Percentiles rank a stretch among this genome's conserved stretches.
Evolutionary conservation across 53 echinoderm and acorn worm species (phyloP).

Genomic region (Luidia sarsii): DNA sequence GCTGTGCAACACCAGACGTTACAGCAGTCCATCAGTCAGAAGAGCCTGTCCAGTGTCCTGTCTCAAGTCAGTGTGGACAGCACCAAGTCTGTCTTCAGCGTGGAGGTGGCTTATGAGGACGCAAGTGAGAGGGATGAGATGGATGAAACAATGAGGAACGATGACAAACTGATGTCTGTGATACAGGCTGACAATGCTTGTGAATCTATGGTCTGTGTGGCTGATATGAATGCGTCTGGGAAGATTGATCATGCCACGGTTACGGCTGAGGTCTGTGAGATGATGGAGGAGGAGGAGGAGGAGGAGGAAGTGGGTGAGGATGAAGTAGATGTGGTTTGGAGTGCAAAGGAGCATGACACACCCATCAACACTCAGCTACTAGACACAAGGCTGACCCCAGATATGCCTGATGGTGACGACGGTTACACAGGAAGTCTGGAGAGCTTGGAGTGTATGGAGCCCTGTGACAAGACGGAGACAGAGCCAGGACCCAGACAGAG

Average conservation of each 20-base stretch:
- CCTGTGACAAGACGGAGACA: conserved; percentile 6
- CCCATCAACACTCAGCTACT: too few species aligned
- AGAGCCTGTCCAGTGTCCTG: conserved; percentile 85
- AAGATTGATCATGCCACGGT: not conserved
- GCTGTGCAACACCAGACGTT: not conserved
- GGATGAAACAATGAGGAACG: conserved; percentile 28
- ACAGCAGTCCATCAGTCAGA: conserved; percentile 64
- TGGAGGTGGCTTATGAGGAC: conserved; percentile 49
- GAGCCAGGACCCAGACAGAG: conserved; percentile 10
- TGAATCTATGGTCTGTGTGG: too few species aligned
- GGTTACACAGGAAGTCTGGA: not conserved
- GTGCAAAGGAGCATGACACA: too few species aligned
- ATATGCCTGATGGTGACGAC: not conserved
- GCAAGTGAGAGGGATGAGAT: not conserved
- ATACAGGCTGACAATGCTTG: too few species aligned
- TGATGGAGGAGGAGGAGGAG: too few species aligned
- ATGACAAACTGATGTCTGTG: conserved; percentile 27
- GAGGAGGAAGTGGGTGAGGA: not conserved
- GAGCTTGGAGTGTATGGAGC: conserved; percentile 33
- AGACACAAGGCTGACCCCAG: too few species aligned
- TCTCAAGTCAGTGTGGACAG: conserved; percentile 76
- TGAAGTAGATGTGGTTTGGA: not conserved
- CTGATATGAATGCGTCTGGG: not conserved
- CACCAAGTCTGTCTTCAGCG: conserved; percentile 80
- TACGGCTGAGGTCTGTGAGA: not conserved